Base-by-base conservation (phyloP, 2,888 invertebrate genomes). In the Subacronicta megacephala region DNA sequence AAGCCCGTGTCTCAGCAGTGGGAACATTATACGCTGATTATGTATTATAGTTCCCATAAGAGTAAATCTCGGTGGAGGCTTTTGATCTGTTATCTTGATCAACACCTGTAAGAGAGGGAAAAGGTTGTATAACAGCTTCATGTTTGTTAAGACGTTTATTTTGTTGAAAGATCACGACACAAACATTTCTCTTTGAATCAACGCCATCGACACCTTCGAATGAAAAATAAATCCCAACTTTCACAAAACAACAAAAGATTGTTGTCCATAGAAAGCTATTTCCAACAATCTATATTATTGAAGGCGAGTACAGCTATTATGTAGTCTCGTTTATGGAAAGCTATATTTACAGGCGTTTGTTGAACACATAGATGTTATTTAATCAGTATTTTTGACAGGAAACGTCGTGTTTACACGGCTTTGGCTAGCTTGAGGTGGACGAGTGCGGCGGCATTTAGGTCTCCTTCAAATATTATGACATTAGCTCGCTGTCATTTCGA, bases 321-420 rank as follows among this genome's bases (percentile, higher is more conserved):
- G 13, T 31, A 18, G 38, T 51, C 35, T 17, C 50, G 40, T 63
- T 43, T 63, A 67, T 26, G 57, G 52, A 33, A 33, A 53, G 26
- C 60, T 17, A 50, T 74, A 75, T 66, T 64, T 65, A 67, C 65
- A 47, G 53, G 55, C 53, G 49, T 18, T 62, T 55, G 62, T 54
- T 51, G 46, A 43, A 41, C 58, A 52, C 56, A 60, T 71, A 59
- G 36, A 31, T 53, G 43, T 60, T 77, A 72, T 78, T 78, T 72
- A 76, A 75, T 68, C 76, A 66, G 67, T 67, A 71, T 75, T 68
- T 70, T 74, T 64, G 72, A 72, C 75, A 78, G 78, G 78, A 79
- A 78, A 65, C 56, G 71, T 35, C 26, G 45, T 81, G 72, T 81
- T 81, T 72, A 71, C 65, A n/a, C 29, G 46, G 15, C 50, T 55